Percentiles rank a stretch among this genome's conserved stretches.
phyloP scores from a whole-genome alignment of 2,113 vertebrate genomes.

The Alligator sinensis region DNA sequence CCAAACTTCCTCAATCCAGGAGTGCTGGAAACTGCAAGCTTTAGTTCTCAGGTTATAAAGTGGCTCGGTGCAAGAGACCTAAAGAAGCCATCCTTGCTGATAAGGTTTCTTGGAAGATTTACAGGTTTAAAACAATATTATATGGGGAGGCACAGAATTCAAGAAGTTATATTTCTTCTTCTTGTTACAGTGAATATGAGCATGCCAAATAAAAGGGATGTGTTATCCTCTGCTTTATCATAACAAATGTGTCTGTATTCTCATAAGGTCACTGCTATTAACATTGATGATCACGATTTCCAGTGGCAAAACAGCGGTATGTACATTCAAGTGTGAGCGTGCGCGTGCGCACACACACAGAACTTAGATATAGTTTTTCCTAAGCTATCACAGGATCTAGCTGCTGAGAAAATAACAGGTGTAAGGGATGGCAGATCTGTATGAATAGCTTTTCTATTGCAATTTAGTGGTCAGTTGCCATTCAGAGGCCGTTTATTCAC shows the following conservation, averaged over 20 bases:
- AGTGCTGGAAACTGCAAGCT: too few relatives aligned
- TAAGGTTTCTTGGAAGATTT: slow-evolving; percentile 18
- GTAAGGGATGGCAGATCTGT: not conserved
- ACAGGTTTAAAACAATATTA: slow-evolving; percentile 28
- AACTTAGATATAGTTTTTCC: not conserved
- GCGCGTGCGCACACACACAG: not conserved
- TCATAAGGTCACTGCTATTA: not conserved
- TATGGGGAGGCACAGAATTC: slow-evolving; percentile 3
- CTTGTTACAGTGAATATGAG: not conserved
- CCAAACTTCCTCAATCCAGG: slow-evolving; percentile 2
- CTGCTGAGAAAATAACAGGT: not conserved
- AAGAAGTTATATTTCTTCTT: slow-evolving; percentile 41
- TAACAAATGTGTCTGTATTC: not conserved
- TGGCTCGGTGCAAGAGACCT: slow-evolving; percentile 14
- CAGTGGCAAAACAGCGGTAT: not conserved
- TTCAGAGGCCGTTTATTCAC: not conserved
- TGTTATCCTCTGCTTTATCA: not conserved
- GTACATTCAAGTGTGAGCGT: too few relatives aligned
- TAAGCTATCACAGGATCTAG: not conserved
- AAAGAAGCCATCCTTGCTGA: slow-evolving; percentile 26
- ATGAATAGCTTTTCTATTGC: not conserved
- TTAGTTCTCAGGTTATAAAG: not conserved
- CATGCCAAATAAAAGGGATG: slow-evolving; percentile 8
- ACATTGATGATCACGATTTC: not conserved
- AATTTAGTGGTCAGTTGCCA: not conserved